Evolutionary conservation across 2,113 vertebrate genomes (phyloP).

Genomic region (Neopipo cinnamomea): DNA sequence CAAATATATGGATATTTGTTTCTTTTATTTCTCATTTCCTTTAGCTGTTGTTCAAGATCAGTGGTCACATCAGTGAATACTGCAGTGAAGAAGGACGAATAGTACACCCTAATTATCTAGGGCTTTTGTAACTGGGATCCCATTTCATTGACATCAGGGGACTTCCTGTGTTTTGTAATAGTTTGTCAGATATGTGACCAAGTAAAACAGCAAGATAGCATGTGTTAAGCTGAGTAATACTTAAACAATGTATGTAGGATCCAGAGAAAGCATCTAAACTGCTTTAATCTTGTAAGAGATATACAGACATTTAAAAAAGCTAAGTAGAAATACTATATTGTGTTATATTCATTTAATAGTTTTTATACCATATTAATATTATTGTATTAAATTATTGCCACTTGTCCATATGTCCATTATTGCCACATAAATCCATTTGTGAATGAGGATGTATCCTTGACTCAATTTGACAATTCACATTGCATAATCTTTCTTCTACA

Average conservation of each 20-base stretch:
- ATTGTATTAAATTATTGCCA: not conserved
- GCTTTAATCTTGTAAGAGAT: not conserved
- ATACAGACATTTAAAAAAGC: not conserved
- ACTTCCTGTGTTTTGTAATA: not conserved
- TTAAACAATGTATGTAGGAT: not conserved
- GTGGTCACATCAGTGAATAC: not conserved
- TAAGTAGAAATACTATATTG: not conserved
- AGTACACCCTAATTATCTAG: not conserved
- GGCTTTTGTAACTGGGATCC: not conserved
- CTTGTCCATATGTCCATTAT: too few species aligned
- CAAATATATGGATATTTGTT: not conserved
- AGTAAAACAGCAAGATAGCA: not conserved
- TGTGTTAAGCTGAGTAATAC: not conserved
- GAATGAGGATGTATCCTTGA: not conserved
- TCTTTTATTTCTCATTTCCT: not conserved
- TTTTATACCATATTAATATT: not conserved
- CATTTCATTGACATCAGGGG: not conserved
- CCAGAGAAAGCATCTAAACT: not conserved
- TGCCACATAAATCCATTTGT: not conserved
- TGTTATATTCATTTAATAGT: not conserved
- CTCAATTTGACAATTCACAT: not conserved
- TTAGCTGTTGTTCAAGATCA: not conserved
- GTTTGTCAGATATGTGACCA: not conserved
- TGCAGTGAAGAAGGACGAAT: not conserved
- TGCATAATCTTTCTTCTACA: not conserved